phyloP scores from a whole-genome alignment of 30 jellyfish, hydroid and myxozoan species.

The Hydractinia symbiolongicarpus region DNA sequence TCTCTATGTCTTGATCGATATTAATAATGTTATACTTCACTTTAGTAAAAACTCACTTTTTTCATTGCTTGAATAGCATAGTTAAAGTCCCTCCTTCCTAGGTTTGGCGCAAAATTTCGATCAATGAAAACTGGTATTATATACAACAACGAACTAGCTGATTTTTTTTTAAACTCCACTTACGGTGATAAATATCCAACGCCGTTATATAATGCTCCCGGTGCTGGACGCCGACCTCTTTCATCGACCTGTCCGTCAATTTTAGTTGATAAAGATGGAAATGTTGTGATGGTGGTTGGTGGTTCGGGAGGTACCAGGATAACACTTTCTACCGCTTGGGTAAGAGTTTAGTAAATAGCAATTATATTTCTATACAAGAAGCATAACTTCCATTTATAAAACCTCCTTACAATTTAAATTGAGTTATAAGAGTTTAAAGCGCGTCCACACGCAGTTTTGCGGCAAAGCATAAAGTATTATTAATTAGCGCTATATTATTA shows the following conservation, averaged over 20 bases:
- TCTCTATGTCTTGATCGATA: not conserved
- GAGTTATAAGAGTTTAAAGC: no score
- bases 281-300: constrained; percentile 84
- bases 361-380: no score
- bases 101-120: constrained; percentile 98
- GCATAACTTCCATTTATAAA: no score
- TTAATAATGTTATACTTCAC: not conserved
- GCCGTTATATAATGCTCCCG: constrained; percentile 84
- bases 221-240: constrained; percentile 82
- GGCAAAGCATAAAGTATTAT: no score
- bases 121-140: constrained; percentile 79
- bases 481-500: no score
- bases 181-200: constrained; percentile 39
- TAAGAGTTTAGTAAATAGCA: not conserved
- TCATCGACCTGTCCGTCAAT: constrained; percentile 92
- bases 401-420: no score
- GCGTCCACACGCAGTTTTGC: no score
- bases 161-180: constrained; percentile 53
- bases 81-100: not conserved
- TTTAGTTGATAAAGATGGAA: constrained; percentile 66
- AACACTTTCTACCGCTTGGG: constrained; percentile 96
- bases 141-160: constrained; percentile 94
- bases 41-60: not conserved
- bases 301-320: constrained; percentile 98
- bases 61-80: not conserved